A percentile compares a stretch with the other conserved stretches of the same genome.
Evolutionary conservation across 2,888 invertebrate genomes (phyloP).

Genomic region (Entomobrya multifasciata): DNA sequence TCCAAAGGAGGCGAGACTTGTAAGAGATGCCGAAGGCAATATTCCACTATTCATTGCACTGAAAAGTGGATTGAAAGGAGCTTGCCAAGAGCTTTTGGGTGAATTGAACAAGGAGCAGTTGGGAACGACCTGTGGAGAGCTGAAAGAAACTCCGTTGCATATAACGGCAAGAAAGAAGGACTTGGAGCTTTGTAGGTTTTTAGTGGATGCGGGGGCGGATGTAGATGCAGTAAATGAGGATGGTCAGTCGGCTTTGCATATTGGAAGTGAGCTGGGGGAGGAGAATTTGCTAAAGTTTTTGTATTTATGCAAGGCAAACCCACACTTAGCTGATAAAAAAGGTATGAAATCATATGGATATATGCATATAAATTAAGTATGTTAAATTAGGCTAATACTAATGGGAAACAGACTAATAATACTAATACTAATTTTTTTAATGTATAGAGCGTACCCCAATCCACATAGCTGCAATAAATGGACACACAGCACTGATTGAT

Average conservation of each 20-base stretch:
- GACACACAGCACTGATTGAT: conserved; percentile 97
- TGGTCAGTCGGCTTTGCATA: conserved; percentile 95
- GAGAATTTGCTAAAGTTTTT: conserved; percentile 97
- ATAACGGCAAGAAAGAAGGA: conserved; percentile 89
- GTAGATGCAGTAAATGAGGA: conserved; percentile 93
- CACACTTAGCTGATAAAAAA: conserved; percentile 96
- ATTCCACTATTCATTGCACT: conserved; percentile 96
- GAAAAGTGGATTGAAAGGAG: conserved; percentile 96
- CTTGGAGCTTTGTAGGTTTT: conserved; percentile 94
- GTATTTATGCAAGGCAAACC: conserved; percentile 96
- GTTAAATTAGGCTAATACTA: too few relatives aligned
- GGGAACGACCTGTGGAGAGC: conserved; percentile 90
- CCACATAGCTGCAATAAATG: conserved; percentile 89
- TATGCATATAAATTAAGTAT: too few relatives aligned
- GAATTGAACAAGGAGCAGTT: conserved; percentile 90
- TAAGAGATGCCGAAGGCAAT: conserved; percentile 86
- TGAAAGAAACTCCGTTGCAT: conserved; percentile 87
- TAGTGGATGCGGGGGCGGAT: conserved; percentile 94
- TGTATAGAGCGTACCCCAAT: conserved; percentile 85
- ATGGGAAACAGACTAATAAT: too few relatives aligned
- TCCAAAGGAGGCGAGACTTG: conserved; percentile 93
- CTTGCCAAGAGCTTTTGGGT: conserved; percentile 95
- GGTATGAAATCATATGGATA: too few relatives aligned
- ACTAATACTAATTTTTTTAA: too few relatives aligned
- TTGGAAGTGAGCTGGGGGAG: too few relatives aligned